Base-by-base conservation (phyloP, 2,113 vertebrate genomes). In the Epinephelus moara region DNA sequence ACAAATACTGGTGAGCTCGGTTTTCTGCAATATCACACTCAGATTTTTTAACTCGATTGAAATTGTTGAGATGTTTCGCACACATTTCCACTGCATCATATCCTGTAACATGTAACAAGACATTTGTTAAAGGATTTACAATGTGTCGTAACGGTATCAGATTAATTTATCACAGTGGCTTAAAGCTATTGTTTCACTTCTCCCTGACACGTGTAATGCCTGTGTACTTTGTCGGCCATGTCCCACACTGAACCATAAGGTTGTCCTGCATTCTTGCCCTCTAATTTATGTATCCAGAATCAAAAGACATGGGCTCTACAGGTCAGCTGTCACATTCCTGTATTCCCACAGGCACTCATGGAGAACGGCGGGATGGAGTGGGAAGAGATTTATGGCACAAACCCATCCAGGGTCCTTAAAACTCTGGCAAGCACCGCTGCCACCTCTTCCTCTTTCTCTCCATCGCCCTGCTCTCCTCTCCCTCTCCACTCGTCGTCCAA, bases 321-420 rank as follows among this genome's bases (percentile, higher is more conserved):
- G 95, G 96, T 96, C 95, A 96, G 92, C 90, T 88, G 93, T 91
- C 94, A 94, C 95, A 96, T 96, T 95, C 94, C 94, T 93, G 91
- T 92, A 91, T 93, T 95, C 95, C 94, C 95, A 93, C 78, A 88
- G 94, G 94, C 94, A 94, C 94, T 94, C 94, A 90, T 91, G 91
- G 92, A 90, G 94, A 95, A 94, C 91, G 90, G 88, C 76, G 67
- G 90, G 93, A 93, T 92, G 91, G 92, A 93, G 93, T 90, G 86
- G 90, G 80, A 88, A 85, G 90, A 95, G 95, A 96, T 96, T 96
- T 96, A 96, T 92, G 90, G 71, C 89, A 72, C 88, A 90, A 93
- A 93, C 91, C 91, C 90, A 70, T 92, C 86, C 88, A 88, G 78
- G 91, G 92, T 88, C 92, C 92, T 91, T 93, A 91, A 93, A 94